Base-by-base conservation (phyloP, 2,888 invertebrate species). In the Cyaniris semiargus region DNA sequence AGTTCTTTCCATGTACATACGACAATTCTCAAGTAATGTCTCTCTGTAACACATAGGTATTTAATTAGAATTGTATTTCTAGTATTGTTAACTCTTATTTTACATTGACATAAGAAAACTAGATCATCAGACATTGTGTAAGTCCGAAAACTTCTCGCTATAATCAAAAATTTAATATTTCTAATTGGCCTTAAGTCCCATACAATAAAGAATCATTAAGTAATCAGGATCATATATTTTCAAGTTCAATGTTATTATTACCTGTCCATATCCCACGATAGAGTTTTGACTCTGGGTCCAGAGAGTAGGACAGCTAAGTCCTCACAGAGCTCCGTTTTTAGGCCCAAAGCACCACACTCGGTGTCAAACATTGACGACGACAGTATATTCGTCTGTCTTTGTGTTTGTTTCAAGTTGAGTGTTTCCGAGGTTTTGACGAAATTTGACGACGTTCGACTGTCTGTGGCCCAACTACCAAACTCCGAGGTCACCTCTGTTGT, bases 231-330 rank as follows among this genome's bases (percentile, higher is more conserved):
- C 18, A 53, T 53, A 53, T 53, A 44, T 44, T 44, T 53, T 53
- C 53, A 58, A n/a, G 58, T 58, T 58, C 21, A 58, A 58, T 58
- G 8, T 21, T 60, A 60, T 23, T 60, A 13, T 66, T 27, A 94
- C 93, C 93, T 89, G 78, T 92, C 88, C 87, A 96, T 91, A 77
- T 95, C 95, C 97, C 97, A 97, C 7, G 95, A 96, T 1, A 97
- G 92, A 71, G 96, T 95, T 84, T 96, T 96, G 81, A 96, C 95
- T 75, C 97, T 90, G 0, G 96, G 96, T 82, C 96, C 96, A 75
- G 96, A 96, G 21, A 97, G 88, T 78, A 97, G 94, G 7, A 96
- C 96, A 1, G 96, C 95, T 23, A 97, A 90, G 86, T 97, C 97
- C 85, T 96, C 96, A 84, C 96, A 95, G 53, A 96, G 85, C 79